Evolutionary conservation across 2,888 invertebrate genomes (phyloP).

Genomic region (Corbicula japonica): DNA sequence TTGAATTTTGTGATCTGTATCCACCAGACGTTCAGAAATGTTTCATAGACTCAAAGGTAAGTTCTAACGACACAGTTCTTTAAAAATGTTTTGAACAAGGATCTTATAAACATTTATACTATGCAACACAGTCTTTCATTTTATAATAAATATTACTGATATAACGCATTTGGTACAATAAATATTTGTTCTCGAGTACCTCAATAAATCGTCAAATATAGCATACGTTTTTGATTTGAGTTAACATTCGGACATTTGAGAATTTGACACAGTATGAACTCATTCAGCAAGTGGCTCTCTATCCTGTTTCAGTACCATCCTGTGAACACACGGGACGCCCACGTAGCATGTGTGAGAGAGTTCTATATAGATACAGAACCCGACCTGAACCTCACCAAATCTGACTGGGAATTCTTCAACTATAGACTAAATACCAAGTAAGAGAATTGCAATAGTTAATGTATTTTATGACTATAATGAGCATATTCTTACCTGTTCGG

Average conservation of each 20-base stretch:
- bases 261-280: too few species aligned
- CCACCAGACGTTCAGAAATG: constrained; percentile 46
- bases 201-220: background rate
- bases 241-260: background rate
- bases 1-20: constrained; percentile 47
- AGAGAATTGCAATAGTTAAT: background rate
- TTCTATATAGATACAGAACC: constrained; percentile 43
- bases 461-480: background rate
- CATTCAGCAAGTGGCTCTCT: too few species aligned
- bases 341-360: constrained; percentile 40
- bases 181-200: background rate
- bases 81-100: background rate
- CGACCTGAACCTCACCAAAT: constrained; percentile 41
- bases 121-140: background rate
- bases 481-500: background rate
- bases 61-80: background rate
- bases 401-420: constrained; percentile 50
- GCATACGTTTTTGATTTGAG: background rate
- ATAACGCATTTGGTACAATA: background rate
- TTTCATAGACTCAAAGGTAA: constrained; percentile 47
- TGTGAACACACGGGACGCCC: constrained; percentile 31
- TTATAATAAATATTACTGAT: background rate
- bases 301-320: constrained; percentile 47
- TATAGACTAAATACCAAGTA: constrained; percentile 33
- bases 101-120: background rate